A percentile compares a stretch with the other conserved stretches of the same genome.
Conservation (phyloP, 1,140 invertebrate species). For the Elymnias hypermnestra region DNA sequence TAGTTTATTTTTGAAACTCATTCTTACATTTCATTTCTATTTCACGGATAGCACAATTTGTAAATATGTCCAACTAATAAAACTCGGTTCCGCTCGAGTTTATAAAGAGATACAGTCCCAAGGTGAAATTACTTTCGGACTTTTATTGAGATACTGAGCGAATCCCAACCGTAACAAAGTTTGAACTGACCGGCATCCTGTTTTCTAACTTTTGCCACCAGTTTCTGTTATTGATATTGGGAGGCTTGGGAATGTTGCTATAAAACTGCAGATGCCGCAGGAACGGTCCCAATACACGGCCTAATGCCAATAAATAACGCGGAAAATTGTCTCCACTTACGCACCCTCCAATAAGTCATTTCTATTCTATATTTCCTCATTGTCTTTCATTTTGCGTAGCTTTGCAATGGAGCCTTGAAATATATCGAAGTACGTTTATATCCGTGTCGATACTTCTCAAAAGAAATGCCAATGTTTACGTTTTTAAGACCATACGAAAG, state of each 20-base stretch:
- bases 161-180: conserved; percentile 54
- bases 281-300: conserved; percentile 37
- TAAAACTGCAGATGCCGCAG: conserved; percentile 47
- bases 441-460: conserved; percentile 15
- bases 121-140: conserved; percentile 60
- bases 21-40: conserved; percentile 20
- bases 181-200: conserved; percentile 47
- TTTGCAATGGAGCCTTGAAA: too few relatives aligned
- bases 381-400: too few relatives aligned
- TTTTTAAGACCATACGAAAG: too few relatives aligned
- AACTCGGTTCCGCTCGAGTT: conserved; percentile 37
- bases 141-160: conserved; percentile 63
- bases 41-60: conserved; percentile 25
- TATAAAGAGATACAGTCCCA: conserved; percentile 57
- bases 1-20: background rate
- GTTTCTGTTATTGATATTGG: conserved; percentile 56
- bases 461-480: conserved; percentile 5
- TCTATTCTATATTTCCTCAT: conserved; percentile 26
- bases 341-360: conserved; percentile 35
- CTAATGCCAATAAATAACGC: conserved; percentile 50
- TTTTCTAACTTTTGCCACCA: conserved; percentile 44
- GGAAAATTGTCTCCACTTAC: conserved; percentile 45
- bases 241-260: conserved; percentile 29
- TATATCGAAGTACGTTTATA: too few relatives aligned
- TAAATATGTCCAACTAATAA: conserved; percentile 45